phyloP scores from a whole-genome alignment of 2,797 vertebrate genomes.

The Staurois parvus region DNA sequence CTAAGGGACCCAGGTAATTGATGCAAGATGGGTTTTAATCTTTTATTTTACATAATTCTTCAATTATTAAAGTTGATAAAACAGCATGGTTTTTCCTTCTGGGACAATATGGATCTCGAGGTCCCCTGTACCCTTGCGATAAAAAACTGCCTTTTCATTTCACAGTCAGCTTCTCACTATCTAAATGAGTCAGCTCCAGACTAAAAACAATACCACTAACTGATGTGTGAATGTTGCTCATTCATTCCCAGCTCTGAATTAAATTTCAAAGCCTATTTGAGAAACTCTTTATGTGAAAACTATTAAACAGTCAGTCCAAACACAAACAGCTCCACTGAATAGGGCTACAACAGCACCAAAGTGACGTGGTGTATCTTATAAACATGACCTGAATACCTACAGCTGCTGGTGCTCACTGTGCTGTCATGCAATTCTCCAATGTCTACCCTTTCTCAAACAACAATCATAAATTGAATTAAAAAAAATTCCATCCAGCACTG shows the following conservation, averaged over 20 bases:
- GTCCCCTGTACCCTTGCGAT: neutral
- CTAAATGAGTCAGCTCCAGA: conserved; percentile 36
- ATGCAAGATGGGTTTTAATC: too few species aligned
- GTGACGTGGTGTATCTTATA: too few species aligned
- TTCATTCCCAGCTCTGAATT: conserved; percentile 37
- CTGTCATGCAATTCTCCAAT: too few species aligned
- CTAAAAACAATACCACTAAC: conserved; percentile 32
- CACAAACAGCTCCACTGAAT: conserved; percentile 42
- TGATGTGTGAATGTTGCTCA: conserved; percentile 53
- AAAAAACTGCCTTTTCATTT: conserved; percentile 12
- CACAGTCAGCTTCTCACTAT: conserved; percentile 19
- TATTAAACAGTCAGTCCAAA: conserved; percentile 48
- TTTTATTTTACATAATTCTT: too few species aligned
- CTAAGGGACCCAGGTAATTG: too few species aligned
- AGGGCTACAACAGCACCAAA: neutral
- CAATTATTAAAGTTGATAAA: too few species aligned
- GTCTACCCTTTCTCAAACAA: too few species aligned
- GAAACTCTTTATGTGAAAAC: conserved; percentile 49
- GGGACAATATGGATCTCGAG: neutral
- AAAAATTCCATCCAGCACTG: too few species aligned
- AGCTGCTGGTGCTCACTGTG: too few species aligned
- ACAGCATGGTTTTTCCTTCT: neutral
- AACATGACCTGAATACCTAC: too few species aligned
- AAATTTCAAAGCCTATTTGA: conserved; percentile 40
- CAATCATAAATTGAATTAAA: too few species aligned